Evolutionary conservation across 2,888 invertebrate species (phyloP).

Genomic region (Strigamia maritima): DNA sequence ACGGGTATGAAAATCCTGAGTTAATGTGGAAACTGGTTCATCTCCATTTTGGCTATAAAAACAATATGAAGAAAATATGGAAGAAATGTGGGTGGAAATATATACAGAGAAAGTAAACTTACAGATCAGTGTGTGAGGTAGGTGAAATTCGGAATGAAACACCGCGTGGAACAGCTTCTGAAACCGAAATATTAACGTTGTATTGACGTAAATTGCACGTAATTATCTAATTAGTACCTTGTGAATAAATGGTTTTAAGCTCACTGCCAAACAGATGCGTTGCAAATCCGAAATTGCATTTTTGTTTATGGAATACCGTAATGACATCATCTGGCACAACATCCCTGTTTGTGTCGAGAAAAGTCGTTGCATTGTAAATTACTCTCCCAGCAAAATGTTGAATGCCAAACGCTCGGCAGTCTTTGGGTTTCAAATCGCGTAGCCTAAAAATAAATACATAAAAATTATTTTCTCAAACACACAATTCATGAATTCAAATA

Average conservation of each 20-base stretch:
- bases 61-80: background rate
- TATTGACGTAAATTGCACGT: background rate
- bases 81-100: background rate
- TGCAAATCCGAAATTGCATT: conserved; percentile 94
- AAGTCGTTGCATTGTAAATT: conserved; percentile 82
- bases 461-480: too few relatives aligned
- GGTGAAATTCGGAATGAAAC: conserved; percentile 85
- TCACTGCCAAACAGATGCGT: conserved; percentile 93
- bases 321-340: conserved; percentile 88
- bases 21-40: conserved; percentile 81
- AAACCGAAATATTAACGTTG: background rate
- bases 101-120: conserved; percentile 44
- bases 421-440: conserved; percentile 71
- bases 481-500: background rate
- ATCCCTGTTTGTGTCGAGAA: conserved; percentile 87
- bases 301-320: conserved; percentile 85
- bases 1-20: conserved; percentile 92
- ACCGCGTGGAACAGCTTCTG: conserved; percentile 65
- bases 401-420: conserved; percentile 79
- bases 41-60: conserved; percentile 66
- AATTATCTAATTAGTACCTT: conserved; percentile 49
- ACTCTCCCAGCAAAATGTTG: conserved; percentile 86
- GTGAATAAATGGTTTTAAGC: conserved; percentile 72
- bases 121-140: conserved; percentile 76
- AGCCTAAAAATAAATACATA: conserved; percentile 57